These are phyloP conservation scores for Chrysemys picta DNA, from an alignment of 2,113 vertebrate species.

Conservation along the genomic window DNA sequence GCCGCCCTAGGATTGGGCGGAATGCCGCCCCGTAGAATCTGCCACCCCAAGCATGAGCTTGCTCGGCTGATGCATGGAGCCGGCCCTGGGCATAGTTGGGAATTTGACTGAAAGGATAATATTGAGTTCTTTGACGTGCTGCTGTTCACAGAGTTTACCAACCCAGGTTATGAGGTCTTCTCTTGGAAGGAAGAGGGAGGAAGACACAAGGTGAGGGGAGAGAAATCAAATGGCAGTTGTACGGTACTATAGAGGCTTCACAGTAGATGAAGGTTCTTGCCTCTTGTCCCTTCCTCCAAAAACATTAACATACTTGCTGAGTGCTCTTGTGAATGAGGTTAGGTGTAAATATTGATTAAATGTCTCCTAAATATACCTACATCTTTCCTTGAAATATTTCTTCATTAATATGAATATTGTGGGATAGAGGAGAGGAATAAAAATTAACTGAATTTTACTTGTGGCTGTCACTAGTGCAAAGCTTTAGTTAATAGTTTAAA, in stretches of 20 bases:
- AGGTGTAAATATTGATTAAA: not conserved
- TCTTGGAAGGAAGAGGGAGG: not conserved
- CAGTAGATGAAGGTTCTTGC: not conserved
- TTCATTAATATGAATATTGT: not conserved
- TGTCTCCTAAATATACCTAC: not conserved
- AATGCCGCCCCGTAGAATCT: no score
- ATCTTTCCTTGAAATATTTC: not conserved
- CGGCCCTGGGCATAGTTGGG: not conserved
- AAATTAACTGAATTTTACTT: not conserved
- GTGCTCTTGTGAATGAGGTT: not conserved
- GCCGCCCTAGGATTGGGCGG: no score
- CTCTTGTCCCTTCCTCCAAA: not conserved
- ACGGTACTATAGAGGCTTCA: not conserved
- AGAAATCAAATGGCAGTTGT: not conserved
- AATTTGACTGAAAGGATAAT: not conserved
- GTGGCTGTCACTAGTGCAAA: not conserved
- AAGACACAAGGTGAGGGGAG: not conserved
- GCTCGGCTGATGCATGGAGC: no score
- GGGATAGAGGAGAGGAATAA: not conserved
- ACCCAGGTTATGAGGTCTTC: not conserved
- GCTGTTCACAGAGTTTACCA: not conserved
- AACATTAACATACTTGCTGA: not conserved
- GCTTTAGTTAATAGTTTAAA: not conserved
- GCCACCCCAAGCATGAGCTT: no score
- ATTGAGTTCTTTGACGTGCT: not conserved